Evolutionary conservation across 1,140 invertebrate genomes (phyloP).

Genomic region (Contarinia nasturtii): DNA sequence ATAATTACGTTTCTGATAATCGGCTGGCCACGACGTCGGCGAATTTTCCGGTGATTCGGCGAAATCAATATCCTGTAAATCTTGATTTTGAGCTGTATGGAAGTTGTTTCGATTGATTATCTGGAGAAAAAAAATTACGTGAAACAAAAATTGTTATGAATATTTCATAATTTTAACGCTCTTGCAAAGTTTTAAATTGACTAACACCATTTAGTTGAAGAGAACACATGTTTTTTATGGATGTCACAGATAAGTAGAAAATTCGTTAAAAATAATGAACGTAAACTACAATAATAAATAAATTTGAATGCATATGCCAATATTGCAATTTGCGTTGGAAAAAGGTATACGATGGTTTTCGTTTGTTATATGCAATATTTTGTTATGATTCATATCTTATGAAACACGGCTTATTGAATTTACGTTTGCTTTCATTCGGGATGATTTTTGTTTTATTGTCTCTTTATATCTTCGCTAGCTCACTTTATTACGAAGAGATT

Average conservation of each 20-base stretch:
- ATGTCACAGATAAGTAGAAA: too few species aligned
- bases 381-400: not conserved
- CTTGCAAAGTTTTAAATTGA: not conserved
- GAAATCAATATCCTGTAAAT: slow-evolving; percentile 20
- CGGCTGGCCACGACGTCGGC: slow-evolving; percentile 24
- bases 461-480: too few species aligned
- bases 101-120: not conserved
- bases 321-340: too few species aligned
- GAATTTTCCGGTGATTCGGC: slow-evolving; percentile 23
- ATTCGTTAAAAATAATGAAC: too few species aligned
- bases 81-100: not conserved
- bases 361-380: not conserved
- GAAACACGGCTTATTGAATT: not conserved
- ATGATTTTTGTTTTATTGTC: not conserved
- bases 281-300: too few species aligned
- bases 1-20: slow-evolving; percentile 6
- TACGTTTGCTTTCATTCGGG: too few species aligned
- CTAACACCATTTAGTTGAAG: too few species aligned
- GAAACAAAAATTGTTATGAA: not conserved
- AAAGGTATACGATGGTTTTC: too few species aligned
- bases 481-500: too few species aligned
- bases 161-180: not conserved
- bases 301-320: too few species aligned
- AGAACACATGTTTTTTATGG: too few species aligned
- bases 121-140: not conserved